Percentiles rank a stretch among this genome's conserved stretches.
Evolutionary conservation across 2,888 invertebrate genomes (phyloP).

Genomic region (Podotricha telesiphe): DNA sequence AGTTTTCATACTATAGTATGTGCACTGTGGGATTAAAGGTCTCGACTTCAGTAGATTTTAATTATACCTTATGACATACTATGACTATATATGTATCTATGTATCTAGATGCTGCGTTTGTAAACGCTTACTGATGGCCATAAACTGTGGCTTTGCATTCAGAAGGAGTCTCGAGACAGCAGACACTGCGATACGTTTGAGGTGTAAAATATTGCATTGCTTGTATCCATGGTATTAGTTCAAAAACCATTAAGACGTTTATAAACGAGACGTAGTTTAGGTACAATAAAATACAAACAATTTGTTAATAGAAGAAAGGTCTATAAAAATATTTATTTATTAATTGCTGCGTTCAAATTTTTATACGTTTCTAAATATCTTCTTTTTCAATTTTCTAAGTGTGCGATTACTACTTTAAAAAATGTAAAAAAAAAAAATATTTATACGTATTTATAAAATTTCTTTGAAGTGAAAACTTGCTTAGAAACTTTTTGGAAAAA

Average conservation of each 20-base stretch:
- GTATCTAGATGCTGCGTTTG: conserved; percentile 1
- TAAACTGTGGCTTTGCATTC: conserved; percentile 36
- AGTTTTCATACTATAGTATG: neutral
- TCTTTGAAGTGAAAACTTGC: too few species aligned
- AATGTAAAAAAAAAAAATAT: too few species aligned
- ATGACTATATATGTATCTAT: neutral
- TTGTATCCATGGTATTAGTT: conserved; percentile 21
- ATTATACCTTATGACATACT: conserved; percentile 1
- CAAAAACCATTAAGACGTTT: conserved; percentile 4
- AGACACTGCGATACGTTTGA: conserved; percentile 33
- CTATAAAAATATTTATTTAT: too few species aligned
- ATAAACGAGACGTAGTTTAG: neutral
- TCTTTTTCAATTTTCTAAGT: too few species aligned
- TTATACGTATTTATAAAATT: too few species aligned
- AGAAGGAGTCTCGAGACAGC: conserved; percentile 33
- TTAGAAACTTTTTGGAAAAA: too few species aligned
- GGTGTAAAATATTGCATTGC: conserved; percentile 34
- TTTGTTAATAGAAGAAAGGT: too few species aligned
- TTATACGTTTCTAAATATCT: too few species aligned
- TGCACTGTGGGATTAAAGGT: neutral
- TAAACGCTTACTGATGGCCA: conserved; percentile 27
- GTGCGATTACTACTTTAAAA: too few species aligned
- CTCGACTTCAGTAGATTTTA: neutral
- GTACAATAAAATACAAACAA: too few species aligned
- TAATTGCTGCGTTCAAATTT: too few species aligned